Evolutionary conservation across 23 tunicate species (phyloP).

Genomic region (Trididemnum nubilum): DNA sequence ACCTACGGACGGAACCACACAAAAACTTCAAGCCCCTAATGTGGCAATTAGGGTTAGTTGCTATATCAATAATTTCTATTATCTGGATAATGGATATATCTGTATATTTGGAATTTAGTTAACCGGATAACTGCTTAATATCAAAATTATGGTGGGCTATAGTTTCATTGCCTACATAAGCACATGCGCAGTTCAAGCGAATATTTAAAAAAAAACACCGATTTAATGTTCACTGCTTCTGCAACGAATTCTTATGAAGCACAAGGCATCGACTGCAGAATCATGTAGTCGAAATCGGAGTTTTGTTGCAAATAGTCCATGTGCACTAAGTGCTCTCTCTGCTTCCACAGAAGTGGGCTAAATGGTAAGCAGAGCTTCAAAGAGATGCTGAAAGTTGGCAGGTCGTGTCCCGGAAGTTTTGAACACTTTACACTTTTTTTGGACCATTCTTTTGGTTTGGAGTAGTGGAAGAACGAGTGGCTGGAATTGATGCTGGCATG

Average conservation of each 20-base stretch:
- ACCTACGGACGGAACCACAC: too few relatives aligned
- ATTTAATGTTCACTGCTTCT: slow-evolving; percentile 32
- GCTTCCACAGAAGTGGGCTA: slow-evolving; percentile 71
- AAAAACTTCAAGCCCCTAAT: too few relatives aligned
- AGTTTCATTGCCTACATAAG: background rate
- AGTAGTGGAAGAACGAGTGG: slow-evolving; percentile 42
- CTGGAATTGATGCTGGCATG: slow-evolving; percentile 51
- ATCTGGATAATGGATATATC: slow-evolving; percentile 56
- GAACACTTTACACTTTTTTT: slow-evolving; percentile 49
- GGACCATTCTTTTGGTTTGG: slow-evolving; percentile 50
- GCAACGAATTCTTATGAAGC: slow-evolving; percentile 41
- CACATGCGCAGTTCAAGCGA: slow-evolving; percentile 3
- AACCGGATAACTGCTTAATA: slow-evolving; percentile 43
- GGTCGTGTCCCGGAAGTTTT: slow-evolving; percentile 60
- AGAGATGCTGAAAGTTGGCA: slow-evolving; percentile 48
- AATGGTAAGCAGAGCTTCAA: slow-evolving; percentile 56
- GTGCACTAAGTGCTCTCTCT: slow-evolving; percentile 63
- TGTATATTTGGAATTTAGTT: slow-evolving; percentile 29
- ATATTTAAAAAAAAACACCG: slow-evolving; percentile 3
- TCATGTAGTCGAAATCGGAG: slow-evolving; percentile 49
- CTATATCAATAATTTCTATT: slow-evolving; percentile 50
- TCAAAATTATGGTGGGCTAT: background rate
- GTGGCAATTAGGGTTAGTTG: slow-evolving; percentile 49
- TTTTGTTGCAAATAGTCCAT: slow-evolving; percentile 52
- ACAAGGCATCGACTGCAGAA: slow-evolving; percentile 46